Base-by-base conservation (phyloP, 2,888 invertebrate genomes). In the Heliconius aoede region DNA sequence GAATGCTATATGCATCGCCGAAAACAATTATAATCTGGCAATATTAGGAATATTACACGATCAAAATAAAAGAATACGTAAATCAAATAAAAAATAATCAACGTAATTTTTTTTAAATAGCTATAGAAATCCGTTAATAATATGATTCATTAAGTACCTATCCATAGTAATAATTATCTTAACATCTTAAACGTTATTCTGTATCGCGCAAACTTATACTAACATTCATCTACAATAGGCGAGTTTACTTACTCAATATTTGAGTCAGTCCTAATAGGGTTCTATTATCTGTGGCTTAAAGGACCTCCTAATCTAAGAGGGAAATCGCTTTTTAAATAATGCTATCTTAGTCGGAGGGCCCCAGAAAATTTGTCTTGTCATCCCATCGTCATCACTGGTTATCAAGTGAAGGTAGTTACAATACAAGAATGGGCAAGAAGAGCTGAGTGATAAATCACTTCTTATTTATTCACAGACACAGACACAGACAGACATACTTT, bases 191-290 rank as follows among this genome's bases (percentile, higher is more conserved):
- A 46, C 21, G 21, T 46, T 46, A 46, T 46, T 18, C 28, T 65
- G 24, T 36, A 7, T 40, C 65, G 65, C 65, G 40, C 65, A 65
- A 40, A 40, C 65, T 7, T 24, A 40, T 36, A 21, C 21, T 61
- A 61, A 65, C 24, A 26, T 65, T 36, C 36, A 65, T 36, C 24
- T 13, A 24, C 65, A 65, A 65, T 65, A 65, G 64, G 64, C 62
- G 8, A 21, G 30, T 64, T n/a, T n/a, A n/a, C 21, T 64, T 32
- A 64, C 32, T 64, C 13, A 36, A n/a, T 32, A 62, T 62, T 62
- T 32, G 11, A 11, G 21, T n/a, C 11, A 32, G 55, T 55, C 8
- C 3, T 55, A 55, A 55, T 55, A 55, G 55, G 9, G 55, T 21
- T 46, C 46, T 46, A 21, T 7, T 18, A n/a, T 55, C 11, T n/a